phyloP scores from a whole-genome alignment of 35 echinoderm and acorn worm species.

The Apostichopus californicus region DNA sequence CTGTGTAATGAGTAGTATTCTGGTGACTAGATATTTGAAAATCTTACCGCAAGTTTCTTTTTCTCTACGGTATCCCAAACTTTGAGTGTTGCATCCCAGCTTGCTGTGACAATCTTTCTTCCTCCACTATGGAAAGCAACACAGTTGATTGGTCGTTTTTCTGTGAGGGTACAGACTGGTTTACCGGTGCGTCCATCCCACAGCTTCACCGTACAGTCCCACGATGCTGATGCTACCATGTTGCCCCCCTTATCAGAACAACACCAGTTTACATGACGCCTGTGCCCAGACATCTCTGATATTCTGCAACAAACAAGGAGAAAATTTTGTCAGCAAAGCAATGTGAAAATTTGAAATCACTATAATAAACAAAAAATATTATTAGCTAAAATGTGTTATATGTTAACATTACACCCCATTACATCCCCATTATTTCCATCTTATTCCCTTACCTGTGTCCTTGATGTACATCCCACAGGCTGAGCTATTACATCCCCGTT shows the following conservation, averaged over 20 bases:
- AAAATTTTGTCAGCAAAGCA: too few relatives aligned
- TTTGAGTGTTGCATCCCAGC: slow-evolving; percentile 91
- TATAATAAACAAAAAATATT: too few relatives aligned
- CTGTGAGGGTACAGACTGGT: slow-evolving; percentile 44
- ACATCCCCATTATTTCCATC: too few relatives aligned
- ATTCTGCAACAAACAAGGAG: slow-evolving; percentile 44
- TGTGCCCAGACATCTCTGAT: slow-evolving; percentile 71
- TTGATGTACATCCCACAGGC: slow-evolving; percentile 84
- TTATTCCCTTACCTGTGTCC: slow-evolving; percentile 78
- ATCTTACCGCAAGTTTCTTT: slow-evolving; percentile 92
- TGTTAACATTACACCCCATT: too few relatives aligned
- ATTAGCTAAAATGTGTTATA: too few relatives aligned
- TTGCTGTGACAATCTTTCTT: slow-evolving; percentile 72
- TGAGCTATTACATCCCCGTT: slow-evolving; percentile 34
- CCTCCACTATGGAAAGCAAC: slow-evolving; percentile 91
- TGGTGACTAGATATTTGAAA: not conserved
- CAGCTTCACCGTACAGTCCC: slow-evolving; percentile 81
- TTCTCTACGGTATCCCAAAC: slow-evolving; percentile 87
- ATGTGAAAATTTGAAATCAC: too few relatives aligned
- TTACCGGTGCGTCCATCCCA: slow-evolving; percentile 84
- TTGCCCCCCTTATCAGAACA: slow-evolving; percentile 58
- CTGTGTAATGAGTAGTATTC: too few relatives aligned
- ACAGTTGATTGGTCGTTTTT: slow-evolving; percentile 88
- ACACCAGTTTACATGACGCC: slow-evolving; percentile 75
- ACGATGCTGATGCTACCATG: slow-evolving; percentile 76